Evolutionary conservation across 2,113 vertebrate genomes (phyloP).

Genomic region (Rattus norvegicus): DNA sequence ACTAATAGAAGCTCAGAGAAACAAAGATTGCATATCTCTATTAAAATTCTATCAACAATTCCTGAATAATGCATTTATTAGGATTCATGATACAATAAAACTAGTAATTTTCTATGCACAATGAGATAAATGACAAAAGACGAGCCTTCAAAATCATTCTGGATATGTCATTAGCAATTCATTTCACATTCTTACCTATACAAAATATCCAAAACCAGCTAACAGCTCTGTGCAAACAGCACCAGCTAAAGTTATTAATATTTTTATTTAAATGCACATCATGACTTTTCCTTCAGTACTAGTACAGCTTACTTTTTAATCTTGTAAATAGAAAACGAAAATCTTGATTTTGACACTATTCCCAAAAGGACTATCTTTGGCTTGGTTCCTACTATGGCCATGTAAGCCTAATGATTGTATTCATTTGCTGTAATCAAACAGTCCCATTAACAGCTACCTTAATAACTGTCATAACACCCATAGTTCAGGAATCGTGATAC

Average conservation of each 20-base stretch:
- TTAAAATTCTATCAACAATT: conserved; percentile 69
- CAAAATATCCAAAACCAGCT: conserved; percentile 77
- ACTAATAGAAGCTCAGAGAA: conserved; percentile 38
- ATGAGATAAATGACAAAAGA: conserved; percentile 77
- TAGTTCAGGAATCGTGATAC: neutral
- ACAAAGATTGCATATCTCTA: conserved; percentile 52
- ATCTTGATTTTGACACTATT: conserved; percentile 75
- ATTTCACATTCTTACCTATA: conserved; percentile 73
- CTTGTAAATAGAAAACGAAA: conserved; percentile 64
- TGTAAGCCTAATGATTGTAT: conserved; percentile 17
- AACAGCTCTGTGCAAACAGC: conserved; percentile 74
- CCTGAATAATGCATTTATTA: conserved; percentile 75
- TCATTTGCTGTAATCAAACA: conserved; percentile 49
- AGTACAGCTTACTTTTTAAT: conserved; percentile 68
- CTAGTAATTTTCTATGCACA: conserved; percentile 75
- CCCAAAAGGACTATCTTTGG: conserved; percentile 38
- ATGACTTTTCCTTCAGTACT: conserved; percentile 76
- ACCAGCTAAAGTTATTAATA: conserved; percentile 81
- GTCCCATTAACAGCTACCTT: neutral
- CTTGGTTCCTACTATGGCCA: neutral
- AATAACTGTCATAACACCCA: neutral
- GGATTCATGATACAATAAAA: conserved; percentile 68
- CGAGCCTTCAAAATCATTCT: conserved; percentile 68
- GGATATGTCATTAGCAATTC: conserved; percentile 72
- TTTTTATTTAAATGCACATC: conserved; percentile 84